These are phyloP conservation scores for Sipha maydis DNA, from an alignment of 2,888 invertebrate genomes.

Conservation along the genomic window DNA sequence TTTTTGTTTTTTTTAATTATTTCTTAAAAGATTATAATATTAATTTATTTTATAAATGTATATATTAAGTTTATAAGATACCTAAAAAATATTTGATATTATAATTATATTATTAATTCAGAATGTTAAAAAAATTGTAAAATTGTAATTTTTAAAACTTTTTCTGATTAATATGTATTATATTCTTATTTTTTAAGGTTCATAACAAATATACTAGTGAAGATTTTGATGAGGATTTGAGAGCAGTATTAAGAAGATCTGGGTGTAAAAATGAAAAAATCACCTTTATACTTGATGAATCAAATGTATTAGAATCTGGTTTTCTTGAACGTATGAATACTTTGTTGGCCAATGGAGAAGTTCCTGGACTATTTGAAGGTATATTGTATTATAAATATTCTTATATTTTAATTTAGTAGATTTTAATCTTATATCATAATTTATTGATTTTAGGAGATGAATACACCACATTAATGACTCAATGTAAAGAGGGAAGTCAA, in stretches of 20 bases:
- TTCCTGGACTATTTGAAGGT: constrained; percentile 89
- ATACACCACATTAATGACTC: constrained; percentile 98
- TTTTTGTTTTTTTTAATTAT: background rate
- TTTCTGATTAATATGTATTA: background rate
- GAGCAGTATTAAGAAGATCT: constrained; percentile 85
- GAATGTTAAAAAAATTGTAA: background rate
- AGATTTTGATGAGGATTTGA: constrained; percentile 98
- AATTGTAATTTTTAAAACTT: background rate
- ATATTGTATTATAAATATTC: background rate
- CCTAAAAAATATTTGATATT: background rate
- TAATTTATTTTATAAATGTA: background rate
- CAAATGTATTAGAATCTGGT: constrained; percentile 97
- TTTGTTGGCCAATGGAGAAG: constrained; percentile 97
- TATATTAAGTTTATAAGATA: too few species aligned
- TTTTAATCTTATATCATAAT: background rate
- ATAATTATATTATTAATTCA: background rate
- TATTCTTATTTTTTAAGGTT: constrained; percentile 71
- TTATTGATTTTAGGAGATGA: constrained; percentile 80
- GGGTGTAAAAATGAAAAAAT: constrained; percentile 98
- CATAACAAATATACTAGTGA: constrained; percentile 99
- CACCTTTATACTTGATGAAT: constrained; percentile 98
- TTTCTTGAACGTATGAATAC: constrained; percentile 99
- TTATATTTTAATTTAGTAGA: background rate
- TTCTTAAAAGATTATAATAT: background rate
- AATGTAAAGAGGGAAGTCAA: constrained; percentile 99